Evolutionary conservation across 2,888 invertebrate species (phyloP).

Genomic region (Lepetodrilus schrolli): DNA sequence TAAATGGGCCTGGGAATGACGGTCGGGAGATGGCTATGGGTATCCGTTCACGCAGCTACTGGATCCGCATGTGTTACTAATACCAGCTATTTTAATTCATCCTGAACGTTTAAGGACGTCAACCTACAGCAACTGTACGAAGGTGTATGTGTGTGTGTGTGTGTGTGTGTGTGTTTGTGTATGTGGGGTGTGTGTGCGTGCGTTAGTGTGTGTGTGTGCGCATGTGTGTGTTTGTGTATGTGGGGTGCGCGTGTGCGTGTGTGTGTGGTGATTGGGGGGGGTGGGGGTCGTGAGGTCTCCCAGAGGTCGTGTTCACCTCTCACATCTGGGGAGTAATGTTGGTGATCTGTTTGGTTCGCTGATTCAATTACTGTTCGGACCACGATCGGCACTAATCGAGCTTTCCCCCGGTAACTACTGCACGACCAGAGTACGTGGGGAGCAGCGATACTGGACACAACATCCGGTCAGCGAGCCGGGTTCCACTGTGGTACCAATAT

Average conservation of each 20-base stretch:
- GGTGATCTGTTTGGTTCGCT: slow-evolving; percentile 25
- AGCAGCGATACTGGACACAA: too few relatives aligned
- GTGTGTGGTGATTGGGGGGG: not conserved
- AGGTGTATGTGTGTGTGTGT: too few relatives aligned
- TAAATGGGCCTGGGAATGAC: too few relatives aligned
- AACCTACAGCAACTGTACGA: too few relatives aligned
- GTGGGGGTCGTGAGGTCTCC: not conserved
- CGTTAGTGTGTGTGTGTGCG: not conserved
- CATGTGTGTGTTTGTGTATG: not conserved
- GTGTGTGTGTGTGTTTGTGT: too few relatives aligned
- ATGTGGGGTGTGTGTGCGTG: not conserved
- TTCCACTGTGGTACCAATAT: too few relatives aligned
- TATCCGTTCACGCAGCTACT: too few relatives aligned
- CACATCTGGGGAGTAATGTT: slow-evolving; percentile 9
- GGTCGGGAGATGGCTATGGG: too few relatives aligned
- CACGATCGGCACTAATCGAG: slow-evolving; percentile 28
- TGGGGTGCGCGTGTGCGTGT: not conserved
- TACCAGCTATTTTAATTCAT: too few relatives aligned
- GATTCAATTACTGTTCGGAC: slow-evolving; percentile 25
- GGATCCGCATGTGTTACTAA: too few relatives aligned
- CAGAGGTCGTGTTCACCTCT: not conserved
- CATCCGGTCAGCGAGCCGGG: too few relatives aligned
- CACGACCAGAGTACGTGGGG: not conserved
- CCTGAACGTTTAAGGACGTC: too few relatives aligned
- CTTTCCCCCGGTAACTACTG: slow-evolving; percentile 13